Percentiles rank a stretch among this genome's conserved stretches.
Evolutionary conservation across 2,113 vertebrate species (phyloP).

Genomic region (Catharus fuscescens): DNA sequence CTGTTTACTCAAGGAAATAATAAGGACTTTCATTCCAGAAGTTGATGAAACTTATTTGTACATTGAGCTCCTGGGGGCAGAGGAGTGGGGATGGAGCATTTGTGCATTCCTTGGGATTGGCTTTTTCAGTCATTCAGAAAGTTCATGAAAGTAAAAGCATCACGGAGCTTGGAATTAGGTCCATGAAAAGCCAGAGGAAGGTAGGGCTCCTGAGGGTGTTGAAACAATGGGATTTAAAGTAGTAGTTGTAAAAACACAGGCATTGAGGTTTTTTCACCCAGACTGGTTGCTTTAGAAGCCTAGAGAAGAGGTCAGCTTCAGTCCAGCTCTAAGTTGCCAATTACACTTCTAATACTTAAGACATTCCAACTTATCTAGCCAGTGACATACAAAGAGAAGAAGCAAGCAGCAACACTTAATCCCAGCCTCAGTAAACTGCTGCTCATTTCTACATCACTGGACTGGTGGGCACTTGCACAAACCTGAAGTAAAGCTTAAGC

Average conservation of each 20-base stretch:
- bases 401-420: neutral
- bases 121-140: neutral
- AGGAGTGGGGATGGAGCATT: neutral
- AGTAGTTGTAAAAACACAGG: neutral
- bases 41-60: neutral
- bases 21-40: neutral
- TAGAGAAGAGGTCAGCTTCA: neutral
- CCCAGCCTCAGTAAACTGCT: neutral
- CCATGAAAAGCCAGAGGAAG: neutral
- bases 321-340: neutral
- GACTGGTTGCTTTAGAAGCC: neutral
- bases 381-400: neutral
- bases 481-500: neutral
- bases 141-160: neutral
- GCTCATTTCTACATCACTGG: neutral
- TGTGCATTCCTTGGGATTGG: neutral
- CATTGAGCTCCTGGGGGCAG: neutral
- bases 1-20: neutral
- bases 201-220: neutral
- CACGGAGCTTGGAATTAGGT: neutral
- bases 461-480: neutral
- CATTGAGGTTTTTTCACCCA: accelerated
- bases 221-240: neutral
- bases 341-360: neutral
- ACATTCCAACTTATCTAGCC: neutral